phyloP scores from a whole-genome alignment of 2,888 invertebrate species.

The Mycogona germanica region DNA sequence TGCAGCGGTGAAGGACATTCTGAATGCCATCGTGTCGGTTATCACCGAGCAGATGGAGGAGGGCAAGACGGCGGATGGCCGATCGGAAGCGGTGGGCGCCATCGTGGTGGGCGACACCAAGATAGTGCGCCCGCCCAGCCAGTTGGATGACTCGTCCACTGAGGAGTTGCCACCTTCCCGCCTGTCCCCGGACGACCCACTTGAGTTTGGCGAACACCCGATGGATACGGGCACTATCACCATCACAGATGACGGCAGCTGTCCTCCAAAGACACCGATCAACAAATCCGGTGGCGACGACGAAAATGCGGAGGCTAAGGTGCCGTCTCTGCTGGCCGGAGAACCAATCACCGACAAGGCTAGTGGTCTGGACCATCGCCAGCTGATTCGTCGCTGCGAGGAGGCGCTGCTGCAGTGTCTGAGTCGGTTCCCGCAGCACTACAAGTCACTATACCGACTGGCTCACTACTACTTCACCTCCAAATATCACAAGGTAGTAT shows the following conservation, averaged over 20 bases:
- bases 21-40: slow-evolving; percentile 23
- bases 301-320: not conserved
- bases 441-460: slow-evolving; percentile 80
- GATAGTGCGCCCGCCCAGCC: slow-evolving; percentile 7
- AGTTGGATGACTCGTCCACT: not conserved
- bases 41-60: slow-evolving; percentile 20
- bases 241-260: too few species aligned
- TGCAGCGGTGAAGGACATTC: slow-evolving; percentile 22
- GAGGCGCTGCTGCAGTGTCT: slow-evolving; percentile 73
- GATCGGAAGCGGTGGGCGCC: not conserved
- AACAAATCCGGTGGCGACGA: too few species aligned
- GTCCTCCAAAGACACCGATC: too few species aligned
- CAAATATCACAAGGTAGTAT: slow-evolving; percentile 28
- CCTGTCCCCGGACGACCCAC: not conserved
- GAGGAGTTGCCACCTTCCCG: not conserved
- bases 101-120: slow-evolving; percentile 20
- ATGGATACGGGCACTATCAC: not conserved
- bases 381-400: slow-evolving; percentile 52
- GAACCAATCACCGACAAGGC: slow-evolving; percentile 24
- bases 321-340: not conserved
- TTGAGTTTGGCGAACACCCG: too few species aligned
- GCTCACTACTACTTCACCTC: slow-evolving; percentile 70
- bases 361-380: slow-evolving; percentile 30
- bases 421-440: slow-evolving; percentile 75
- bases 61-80: too few species aligned